Percentiles rank a stretch among this genome's conserved stretches.
phyloP scores from a whole-genome alignment of 2,888 invertebrate genomes.

The Lasiommata megera region DNA sequence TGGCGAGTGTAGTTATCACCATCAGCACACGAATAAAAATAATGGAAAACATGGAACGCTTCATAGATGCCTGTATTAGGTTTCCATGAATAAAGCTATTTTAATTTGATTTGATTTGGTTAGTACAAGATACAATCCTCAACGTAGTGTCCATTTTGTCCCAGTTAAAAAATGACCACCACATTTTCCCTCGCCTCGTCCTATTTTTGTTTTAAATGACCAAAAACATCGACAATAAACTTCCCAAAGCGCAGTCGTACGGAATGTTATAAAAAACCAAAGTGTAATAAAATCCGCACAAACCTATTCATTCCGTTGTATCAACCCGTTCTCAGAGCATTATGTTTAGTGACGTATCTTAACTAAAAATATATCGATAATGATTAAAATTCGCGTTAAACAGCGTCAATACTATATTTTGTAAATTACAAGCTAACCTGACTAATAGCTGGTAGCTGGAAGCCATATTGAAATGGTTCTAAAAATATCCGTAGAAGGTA shows the following conservation, averaged over 20 bases:
- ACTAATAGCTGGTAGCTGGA: too few relatives aligned
- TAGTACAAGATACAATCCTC: not conserved
- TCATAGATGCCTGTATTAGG: too few relatives aligned
- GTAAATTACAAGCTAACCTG: too few relatives aligned
- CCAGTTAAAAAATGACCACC: slow-evolving; percentile 1
- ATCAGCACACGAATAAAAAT: too few relatives aligned
- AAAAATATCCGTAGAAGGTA: too few relatives aligned
- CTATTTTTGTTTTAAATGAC: slow-evolving; percentile 26
- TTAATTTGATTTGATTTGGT: not conserved
- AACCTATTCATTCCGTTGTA: slow-evolving; percentile 14
- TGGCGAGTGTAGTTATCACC: too few relatives aligned
- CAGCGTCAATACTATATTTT: too few relatives aligned
- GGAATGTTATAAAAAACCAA: slow-evolving; percentile 18
- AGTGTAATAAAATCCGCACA: slow-evolving; percentile 24
- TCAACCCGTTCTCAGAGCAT: slow-evolving; percentile 15
- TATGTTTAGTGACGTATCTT: slow-evolving; percentile 6
- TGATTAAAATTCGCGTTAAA: too few relatives aligned
- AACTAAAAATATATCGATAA: not conserved
- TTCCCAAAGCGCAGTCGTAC: slow-evolving; percentile 18
- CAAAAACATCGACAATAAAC: slow-evolving; percentile 25
- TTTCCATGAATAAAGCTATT: too few relatives aligned
- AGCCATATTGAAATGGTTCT: too few relatives aligned
- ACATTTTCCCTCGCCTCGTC: slow-evolving; percentile 1
- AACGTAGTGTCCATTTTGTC: not conserved
- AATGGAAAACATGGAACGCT: too few relatives aligned